Conservation (phyloP, 2,797 vertebrate species). For the Emys orbicularis region DNA sequence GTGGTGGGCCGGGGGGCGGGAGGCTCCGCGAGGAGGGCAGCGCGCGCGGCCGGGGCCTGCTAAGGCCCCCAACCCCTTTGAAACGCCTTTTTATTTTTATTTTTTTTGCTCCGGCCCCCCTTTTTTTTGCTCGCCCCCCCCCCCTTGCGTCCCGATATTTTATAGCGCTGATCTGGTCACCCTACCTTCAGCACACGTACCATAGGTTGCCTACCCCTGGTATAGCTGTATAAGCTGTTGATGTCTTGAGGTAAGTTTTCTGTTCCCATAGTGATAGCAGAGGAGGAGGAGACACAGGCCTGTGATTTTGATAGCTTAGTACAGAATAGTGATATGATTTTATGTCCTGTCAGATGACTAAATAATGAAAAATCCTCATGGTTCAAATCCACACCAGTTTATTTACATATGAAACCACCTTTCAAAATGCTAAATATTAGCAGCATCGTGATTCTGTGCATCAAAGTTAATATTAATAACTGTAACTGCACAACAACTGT, state of each 20-base stretch:
- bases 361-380: neutral
- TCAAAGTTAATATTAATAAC: conserved; percentile 15
- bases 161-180: too few relatives aligned
- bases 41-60: too few relatives aligned
- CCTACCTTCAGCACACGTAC: too few relatives aligned
- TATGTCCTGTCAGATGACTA: neutral
- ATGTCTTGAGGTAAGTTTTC: neutral
- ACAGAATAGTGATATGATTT: neutral
- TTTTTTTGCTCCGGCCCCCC: too few relatives aligned
- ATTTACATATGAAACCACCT: neutral
- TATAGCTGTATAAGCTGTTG: neutral
- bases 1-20: too few relatives aligned
- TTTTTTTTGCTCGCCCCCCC: too few relatives aligned
- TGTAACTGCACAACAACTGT: conserved; percentile 10
- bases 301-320: neutral
- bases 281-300: neutral
- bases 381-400: neutral
- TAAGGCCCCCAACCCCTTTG: too few relatives aligned
- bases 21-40: too few relatives aligned
- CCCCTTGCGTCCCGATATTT: too few relatives aligned
- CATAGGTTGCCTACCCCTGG: too few relatives aligned
- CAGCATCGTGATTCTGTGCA: neutral
- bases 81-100: too few relatives aligned
- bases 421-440: neutral
- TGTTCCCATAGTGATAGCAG: neutral